These are phyloP conservation scores for Osmoderma eremita DNA, from an alignment of 2,888 invertebrate species.

Conservation along the genomic window DNA sequence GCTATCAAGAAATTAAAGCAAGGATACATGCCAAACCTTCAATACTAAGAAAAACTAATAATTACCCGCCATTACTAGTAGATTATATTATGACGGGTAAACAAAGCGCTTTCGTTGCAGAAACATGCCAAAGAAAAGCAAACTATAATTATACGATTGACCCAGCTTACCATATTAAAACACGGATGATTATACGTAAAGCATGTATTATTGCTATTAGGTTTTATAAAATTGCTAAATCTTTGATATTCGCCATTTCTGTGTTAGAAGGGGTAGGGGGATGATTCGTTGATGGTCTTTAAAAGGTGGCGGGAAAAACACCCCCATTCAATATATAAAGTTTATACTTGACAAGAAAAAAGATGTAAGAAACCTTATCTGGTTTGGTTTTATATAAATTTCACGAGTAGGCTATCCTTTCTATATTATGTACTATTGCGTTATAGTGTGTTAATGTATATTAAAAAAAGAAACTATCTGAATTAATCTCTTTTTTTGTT, in stretches of 20 bases:
- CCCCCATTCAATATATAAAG: conserved; percentile 19
- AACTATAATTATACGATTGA: background rate
- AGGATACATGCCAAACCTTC: no score
- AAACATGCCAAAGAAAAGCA: conserved; percentile 4
- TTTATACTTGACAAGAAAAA: background rate
- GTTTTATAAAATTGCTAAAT: conserved; percentile 47
- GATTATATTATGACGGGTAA: conserved; percentile 28
- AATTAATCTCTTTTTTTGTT: no score
- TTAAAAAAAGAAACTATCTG: no score
- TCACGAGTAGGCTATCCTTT: background rate
- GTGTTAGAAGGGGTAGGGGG: conserved; percentile 46
- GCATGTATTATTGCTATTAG: conserved; percentile 26
- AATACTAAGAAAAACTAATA: conserved; percentile 32
- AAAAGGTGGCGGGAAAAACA: conserved; percentile 49
- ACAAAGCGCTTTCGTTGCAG: conserved; percentile 15
- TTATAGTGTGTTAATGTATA: no score
- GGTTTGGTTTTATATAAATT: no score
- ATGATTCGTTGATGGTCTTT: conserved; percentile 41
- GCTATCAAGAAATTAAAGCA: no score
- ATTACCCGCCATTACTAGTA: conserved; percentile 44
- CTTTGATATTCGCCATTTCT: conserved; percentile 50
- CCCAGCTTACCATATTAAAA: conserved; percentile 22
- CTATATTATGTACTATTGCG: no score
- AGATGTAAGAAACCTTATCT: background rate
- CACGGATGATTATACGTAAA: conserved; percentile 17